Conservation (phyloP, 2,888 invertebrate genomes). For the Drosophila picticornis region DNA sequence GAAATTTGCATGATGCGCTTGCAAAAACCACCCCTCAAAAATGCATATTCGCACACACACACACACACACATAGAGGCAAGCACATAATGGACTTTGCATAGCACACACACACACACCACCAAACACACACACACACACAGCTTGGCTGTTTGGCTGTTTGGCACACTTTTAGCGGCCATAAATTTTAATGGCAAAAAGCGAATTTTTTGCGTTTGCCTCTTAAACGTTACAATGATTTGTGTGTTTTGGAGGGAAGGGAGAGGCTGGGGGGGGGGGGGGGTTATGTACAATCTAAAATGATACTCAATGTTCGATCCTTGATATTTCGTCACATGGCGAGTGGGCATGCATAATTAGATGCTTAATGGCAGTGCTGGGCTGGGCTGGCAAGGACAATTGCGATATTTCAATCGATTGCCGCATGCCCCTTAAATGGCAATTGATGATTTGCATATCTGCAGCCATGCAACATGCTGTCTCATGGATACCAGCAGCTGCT, state of each 20-base stretch:
- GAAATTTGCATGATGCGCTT: conserved; percentile 47
- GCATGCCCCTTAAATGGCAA: conserved; percentile 47
- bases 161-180: conserved; percentile 59
- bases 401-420: conserved; percentile 61
- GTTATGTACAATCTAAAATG: conserved; percentile 4
- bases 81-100: conserved; percentile 41
- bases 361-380: conserved; percentile 58
- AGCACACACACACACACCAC: conserved; percentile 23
- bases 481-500: not conserved
- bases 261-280: conserved; percentile 1
- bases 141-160: conserved; percentile 11
- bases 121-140: conserved; percentile 24
- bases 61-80: conserved; percentile 4
- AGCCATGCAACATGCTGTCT: conserved; percentile 6
- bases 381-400: conserved; percentile 63
- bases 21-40: conserved; percentile 25
- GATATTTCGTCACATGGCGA: conserved; percentile 60
- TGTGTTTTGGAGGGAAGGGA: not conserved
- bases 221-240: conserved; percentile 37
- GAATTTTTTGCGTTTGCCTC: conserved; percentile 63
- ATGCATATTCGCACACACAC: conserved; percentile 36
- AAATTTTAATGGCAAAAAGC: conserved; percentile 77
- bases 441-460: conserved; percentile 61
- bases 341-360: conserved; percentile 79
- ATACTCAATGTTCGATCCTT: conserved; percentile 47